Conservation (phyloP, 2,113 vertebrate species). For the Oreocharis arfaki region DNA sequence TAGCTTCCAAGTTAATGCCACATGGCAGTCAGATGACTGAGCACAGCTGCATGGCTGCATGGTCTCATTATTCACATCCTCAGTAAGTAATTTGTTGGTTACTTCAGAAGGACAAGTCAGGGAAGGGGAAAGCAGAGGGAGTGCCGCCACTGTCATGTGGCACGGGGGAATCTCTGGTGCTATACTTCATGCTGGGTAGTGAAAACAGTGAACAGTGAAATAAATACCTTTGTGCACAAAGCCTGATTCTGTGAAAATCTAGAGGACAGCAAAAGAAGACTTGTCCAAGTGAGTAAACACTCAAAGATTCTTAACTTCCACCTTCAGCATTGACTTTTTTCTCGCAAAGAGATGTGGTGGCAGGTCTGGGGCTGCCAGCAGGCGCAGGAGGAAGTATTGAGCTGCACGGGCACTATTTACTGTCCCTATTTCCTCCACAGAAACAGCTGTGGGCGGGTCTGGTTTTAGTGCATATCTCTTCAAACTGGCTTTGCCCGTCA, state of each 20-base stretch:
- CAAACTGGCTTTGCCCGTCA: not conserved
- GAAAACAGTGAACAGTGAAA: not conserved
- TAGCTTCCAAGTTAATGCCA: not conserved
- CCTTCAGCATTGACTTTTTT: not conserved
- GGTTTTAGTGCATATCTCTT: not conserved
- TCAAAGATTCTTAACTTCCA: not conserved
- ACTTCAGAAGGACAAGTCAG: not conserved
- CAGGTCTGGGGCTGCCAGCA: not conserved
- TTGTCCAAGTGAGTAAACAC: not conserved
- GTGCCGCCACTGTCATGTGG: not conserved
- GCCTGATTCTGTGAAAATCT: not conserved
- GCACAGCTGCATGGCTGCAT: not conserved
- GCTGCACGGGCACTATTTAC: not conserved
- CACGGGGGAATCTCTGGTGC: not conserved
- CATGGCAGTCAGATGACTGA: not conserved
- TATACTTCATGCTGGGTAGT: not conserved
- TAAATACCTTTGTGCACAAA: not conserved
- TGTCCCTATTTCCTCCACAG: not conserved
- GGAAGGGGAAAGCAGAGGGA: not conserved
- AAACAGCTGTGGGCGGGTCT: not conserved
- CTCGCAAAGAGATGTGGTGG: not conserved
- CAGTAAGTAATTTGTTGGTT: not conserved
- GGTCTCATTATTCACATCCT: not conserved
- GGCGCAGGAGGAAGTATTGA: not conserved
- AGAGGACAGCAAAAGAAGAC: not conserved